Conservation (phyloP, 2,888 invertebrate species). For the Leucophenga maculata region DNA sequence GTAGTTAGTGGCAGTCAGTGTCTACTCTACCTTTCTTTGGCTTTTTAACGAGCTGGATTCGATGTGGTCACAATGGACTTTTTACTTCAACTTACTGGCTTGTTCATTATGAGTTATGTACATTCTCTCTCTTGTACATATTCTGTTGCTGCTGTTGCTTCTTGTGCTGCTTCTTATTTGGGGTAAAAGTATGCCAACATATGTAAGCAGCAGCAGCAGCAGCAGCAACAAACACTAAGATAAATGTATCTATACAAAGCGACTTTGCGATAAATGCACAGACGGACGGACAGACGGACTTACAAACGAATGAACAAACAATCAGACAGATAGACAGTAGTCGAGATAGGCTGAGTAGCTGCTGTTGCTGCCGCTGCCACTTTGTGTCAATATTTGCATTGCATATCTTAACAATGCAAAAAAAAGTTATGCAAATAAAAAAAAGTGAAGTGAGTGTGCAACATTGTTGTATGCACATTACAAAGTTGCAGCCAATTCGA, state of each 20-base stretch:
- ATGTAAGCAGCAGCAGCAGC: constrained; percentile 40
- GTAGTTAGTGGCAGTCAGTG: background rate
- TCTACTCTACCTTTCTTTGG: constrained; percentile 1
- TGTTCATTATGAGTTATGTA: constrained; percentile 60
- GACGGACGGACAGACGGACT: constrained; percentile 33
- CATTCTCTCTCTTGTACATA: constrained; percentile 32
- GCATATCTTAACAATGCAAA: constrained; percentile 41
- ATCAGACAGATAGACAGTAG: constrained; percentile 21
- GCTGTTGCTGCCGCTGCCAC: no score
- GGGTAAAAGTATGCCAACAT: constrained; percentile 57
- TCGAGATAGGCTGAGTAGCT: constrained; percentile 29
- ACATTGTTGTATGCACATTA: no score
- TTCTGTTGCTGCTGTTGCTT: background rate
- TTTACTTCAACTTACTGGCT: background rate
- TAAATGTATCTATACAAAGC: constrained; percentile 14
- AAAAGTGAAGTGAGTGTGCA: no score
- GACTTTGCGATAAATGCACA: constrained; percentile 6
- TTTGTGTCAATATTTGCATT: constrained; percentile 42
- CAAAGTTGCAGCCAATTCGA: no score
- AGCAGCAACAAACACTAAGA: constrained; percentile 1
- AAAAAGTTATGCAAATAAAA: constrained; percentile 24
- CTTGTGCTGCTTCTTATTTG: constrained; percentile 18
- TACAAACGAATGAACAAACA: constrained; percentile 17
- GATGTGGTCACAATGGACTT: constrained; percentile 5
- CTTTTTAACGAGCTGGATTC: constrained; percentile 44